Evolutionary conservation across 2,797 vertebrate genomes (phyloP).

Genomic region (Neopelma chrysocephalum): DNA sequence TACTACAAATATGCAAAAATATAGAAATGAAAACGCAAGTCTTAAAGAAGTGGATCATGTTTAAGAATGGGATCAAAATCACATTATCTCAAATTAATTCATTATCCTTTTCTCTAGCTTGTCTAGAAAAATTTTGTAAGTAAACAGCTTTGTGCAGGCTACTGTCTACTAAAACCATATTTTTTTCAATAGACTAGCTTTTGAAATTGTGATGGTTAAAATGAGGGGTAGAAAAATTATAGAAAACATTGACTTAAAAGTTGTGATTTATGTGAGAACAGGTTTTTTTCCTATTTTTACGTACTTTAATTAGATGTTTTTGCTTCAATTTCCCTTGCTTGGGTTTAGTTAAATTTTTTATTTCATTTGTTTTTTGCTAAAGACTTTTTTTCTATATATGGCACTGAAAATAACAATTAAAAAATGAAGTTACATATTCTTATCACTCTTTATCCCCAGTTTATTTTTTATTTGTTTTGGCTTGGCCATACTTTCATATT

Average conservation of each 20-base stretch:
- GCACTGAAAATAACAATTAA: neutral
- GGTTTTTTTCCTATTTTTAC: neutral
- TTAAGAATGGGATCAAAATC: neutral
- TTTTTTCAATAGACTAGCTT: neutral
- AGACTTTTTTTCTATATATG: neutral
- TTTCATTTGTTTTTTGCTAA: accelerated
- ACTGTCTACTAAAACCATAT: neutral
- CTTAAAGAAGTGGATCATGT: neutral
- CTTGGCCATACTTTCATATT: neutral
- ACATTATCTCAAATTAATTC: neutral
- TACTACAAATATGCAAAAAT: neutral
- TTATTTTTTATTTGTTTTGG: neutral
- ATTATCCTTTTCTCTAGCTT: neutral
- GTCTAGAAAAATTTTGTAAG: neutral
- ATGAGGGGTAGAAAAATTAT: neutral
- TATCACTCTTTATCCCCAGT: neutral
- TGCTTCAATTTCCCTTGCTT: neutral
- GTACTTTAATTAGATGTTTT: neutral
- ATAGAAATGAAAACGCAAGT: neutral
- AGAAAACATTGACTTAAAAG: neutral
- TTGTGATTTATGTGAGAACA: neutral
- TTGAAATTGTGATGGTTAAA: neutral
- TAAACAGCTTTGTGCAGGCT: neutral
- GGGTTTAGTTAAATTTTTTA: neutral
- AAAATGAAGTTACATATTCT: neutral